phyloP scores from a whole-genome alignment of 1,140 invertebrate genomes.

The Probaryconus sp. region DNA sequence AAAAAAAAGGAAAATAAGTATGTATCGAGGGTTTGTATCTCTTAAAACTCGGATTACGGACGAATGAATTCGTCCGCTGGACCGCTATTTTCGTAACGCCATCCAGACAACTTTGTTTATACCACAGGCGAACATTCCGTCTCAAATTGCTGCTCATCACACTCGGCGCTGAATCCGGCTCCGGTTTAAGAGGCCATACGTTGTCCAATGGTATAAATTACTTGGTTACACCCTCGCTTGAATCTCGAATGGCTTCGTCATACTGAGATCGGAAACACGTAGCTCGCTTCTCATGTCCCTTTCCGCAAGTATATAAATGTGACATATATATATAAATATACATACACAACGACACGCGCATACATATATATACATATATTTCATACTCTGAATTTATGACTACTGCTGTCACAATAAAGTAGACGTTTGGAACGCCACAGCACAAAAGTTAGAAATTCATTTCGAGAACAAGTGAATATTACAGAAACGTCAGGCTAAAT shows the following conservation, averaged over 20 bases:
- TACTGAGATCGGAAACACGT: conserved; percentile 57
- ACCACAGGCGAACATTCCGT: conserved; percentile 20
- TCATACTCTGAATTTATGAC: conserved; percentile 27
- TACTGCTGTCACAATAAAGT: conserved; percentile 38
- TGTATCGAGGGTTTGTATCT: too few species aligned
- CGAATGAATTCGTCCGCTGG: background rate
- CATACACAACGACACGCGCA: background rate
- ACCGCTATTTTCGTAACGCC: conserved; percentile 21
- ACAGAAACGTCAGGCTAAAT: background rate
- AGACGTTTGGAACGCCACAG: conserved; percentile 6
- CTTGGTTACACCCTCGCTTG: conserved; percentile 57
- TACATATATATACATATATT: conserved; percentile 5
- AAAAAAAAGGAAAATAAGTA: too few species aligned
- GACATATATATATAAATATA: too few species aligned
- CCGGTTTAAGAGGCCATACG: conserved; percentile 66
- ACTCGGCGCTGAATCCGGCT: conserved; percentile 58
- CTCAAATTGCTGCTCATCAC: conserved; percentile 61
- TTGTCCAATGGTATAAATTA: conserved; percentile 65
- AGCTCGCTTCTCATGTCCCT: conserved; percentile 42
- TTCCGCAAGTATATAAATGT: conserved; percentile 33
- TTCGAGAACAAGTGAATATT: conserved; percentile 36
- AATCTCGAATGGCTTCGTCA: conserved; percentile 65
- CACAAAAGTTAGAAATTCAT: conserved; percentile 28
- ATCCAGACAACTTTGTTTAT: conserved; percentile 39
- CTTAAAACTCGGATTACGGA: too few species aligned